Percentiles rank a stretch among this genome's conserved stretches.
Evolutionary conservation across 2,888 invertebrate genomes (phyloP).

Genomic region (Rotaria macrura): DNA sequence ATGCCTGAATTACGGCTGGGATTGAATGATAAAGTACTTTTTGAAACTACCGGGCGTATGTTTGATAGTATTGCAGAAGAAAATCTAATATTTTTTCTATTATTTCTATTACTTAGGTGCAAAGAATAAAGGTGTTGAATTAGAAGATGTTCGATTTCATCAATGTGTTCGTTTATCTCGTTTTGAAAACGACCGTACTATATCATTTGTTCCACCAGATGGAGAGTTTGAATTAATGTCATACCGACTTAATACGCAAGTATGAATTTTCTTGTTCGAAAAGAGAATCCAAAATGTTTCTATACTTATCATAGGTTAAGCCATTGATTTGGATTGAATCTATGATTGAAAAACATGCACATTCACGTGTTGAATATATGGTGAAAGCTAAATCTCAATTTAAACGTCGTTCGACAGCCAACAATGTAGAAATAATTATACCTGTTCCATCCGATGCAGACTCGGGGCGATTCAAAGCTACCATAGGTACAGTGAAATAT

Average conservation of each 20-base stretch:
- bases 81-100: no score
- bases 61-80: no score
- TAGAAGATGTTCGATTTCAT: slow-evolving; percentile 97
- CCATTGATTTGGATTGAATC: slow-evolving; percentile 98
- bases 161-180: slow-evolving; percentile 90
- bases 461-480: slow-evolving; percentile 93
- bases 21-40: slow-evolving; percentile 87
- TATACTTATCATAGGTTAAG: slow-evolving; percentile 56
- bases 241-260: slow-evolving; percentile 86
- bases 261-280: slow-evolving; percentile 41
- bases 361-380: slow-evolving; percentile 95
- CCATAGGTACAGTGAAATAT: slow-evolving; percentile 90
- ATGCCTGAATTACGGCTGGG: slow-evolving; percentile 95
- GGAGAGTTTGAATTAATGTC: slow-evolving; percentile 99
- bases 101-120: slow-evolving; percentile 55
- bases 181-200: slow-evolving; percentile 94
- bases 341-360: slow-evolving; percentile 88
- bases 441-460: slow-evolving; percentile 67
- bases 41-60: slow-evolving; percentile 79
- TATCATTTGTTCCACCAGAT: slow-evolving; percentile 95
- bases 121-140: slow-evolving; percentile 89
- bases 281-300: no score
- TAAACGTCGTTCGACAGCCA: slow-evolving; percentile 88
- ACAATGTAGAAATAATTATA: slow-evolving; percentile 81
- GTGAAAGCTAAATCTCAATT: slow-evolving; percentile 97